phyloP scores from a whole-genome alignment of 2,113 vertebrate genomes.

The Ptyas mucosa region DNA sequence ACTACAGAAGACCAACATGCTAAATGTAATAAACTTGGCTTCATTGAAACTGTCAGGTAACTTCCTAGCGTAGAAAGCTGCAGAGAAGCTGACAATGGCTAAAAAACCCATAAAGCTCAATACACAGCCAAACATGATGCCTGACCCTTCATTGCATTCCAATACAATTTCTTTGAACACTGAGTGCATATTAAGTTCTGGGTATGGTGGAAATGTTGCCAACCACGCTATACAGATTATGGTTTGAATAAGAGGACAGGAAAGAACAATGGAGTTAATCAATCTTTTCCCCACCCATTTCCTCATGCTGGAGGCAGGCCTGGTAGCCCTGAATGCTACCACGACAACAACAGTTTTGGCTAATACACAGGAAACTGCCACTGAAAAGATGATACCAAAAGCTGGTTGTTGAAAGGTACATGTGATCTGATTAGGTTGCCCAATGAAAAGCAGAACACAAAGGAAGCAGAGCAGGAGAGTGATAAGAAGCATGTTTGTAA shows the following conservation, averaged over 20 bases:
- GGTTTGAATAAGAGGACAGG: background rate
- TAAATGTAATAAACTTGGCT: background rate
- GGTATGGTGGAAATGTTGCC: background rate
- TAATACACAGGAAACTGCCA: slow-evolving; percentile 2
- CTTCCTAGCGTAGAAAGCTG: background rate
- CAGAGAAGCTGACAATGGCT: background rate
- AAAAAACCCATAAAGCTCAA: background rate
- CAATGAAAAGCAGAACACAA: background rate
- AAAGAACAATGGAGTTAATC: background rate
- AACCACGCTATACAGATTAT: background rate
- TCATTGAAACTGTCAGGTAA: slow-evolving; percentile 1
- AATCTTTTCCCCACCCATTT: background rate
- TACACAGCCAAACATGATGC: background rate
- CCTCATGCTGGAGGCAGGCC: background rate
- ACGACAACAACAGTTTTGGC: background rate
- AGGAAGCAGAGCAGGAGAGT: background rate
- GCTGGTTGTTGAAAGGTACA: background rate
- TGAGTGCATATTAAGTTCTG: background rate
- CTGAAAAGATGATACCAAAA: slow-evolving; percentile 2
- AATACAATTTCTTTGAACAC: background rate
- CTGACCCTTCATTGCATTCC: background rate
- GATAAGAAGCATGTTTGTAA: background rate
- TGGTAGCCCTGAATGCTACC: background rate
- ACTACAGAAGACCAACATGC: background rate
- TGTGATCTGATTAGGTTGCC: background rate